Evolutionary conservation across 2,888 invertebrate species (phyloP), one percentile per base, ranked within the genome.

Genomic region (Folsomia candida): DNA sequence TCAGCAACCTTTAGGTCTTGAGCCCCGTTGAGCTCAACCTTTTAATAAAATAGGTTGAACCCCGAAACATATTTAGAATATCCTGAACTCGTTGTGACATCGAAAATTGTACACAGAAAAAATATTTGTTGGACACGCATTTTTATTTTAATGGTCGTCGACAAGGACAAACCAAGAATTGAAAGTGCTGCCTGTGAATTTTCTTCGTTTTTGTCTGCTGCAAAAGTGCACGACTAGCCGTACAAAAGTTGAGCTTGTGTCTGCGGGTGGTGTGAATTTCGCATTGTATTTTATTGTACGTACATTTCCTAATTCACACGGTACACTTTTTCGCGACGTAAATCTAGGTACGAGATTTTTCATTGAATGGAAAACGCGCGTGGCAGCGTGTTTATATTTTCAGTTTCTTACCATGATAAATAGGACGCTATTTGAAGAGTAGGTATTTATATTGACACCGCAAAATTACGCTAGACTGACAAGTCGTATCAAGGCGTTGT

Each of bases 241-340:
- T 37, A 37, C 37, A 37, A 37, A 37, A 37, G 14, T n/a, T n/a
- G n/a, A n/a, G n/a, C n/a, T n/a, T n/a, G n/a, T n/a, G n/a, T n/a
- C n/a, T 37, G 14, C 37, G 37, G 37, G 14, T 14, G 37, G 37
- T 37, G 37, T 9, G 37, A 37, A 37, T 37, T 14, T 37, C 14
- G 14, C 14, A 37, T 37, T 37, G 37, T 37, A 4, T n/a, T n/a
- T n/a, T n/a, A n/a, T n/a, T n/a, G n/a, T n/a, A n/a, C n/a, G n/a
- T 9, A 14, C 37, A 67, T 72, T 72, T 72, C 72, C 70, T 70
- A 69, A 67, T 72, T 72, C 72, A 67, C 72, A 72, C 69, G 72
- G 70, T 64, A 70, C 37, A 70, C 69, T 62, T 62, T 37, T 37
- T 14, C 37, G 14, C 37, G 37, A n/a, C n/a, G n/a, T n/a, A n/a